Evolutionary conservation across 2,888 invertebrate genomes (phyloP), one percentile per base, ranked within the genome.

Genomic region (Drosophila antonietae): DNA sequence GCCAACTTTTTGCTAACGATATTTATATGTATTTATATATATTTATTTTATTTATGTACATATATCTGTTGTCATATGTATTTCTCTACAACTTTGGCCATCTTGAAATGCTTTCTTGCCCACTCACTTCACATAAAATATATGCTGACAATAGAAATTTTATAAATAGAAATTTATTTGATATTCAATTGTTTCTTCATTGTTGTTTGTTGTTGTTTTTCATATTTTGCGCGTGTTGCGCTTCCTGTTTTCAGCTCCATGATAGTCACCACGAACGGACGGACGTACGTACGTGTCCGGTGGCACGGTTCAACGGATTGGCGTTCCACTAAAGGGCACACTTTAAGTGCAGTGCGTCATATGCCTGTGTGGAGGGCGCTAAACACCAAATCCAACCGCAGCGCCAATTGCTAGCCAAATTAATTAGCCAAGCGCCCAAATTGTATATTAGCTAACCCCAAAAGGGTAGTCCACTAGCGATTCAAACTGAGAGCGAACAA

Each of bases 131-230:
- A 44, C 51, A 31, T 52, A 33, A 43, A 64, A 46, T 33, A 52
- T 33, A 47, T 53, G 66, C 57, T 46, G 64, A 57, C 68, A 59
- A 62, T 62, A 57, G 67, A 60, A 75, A 68, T 62, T 63, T 49
- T 75, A 75, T 65, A 75, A 74, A 74, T 74, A 74, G 69, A 75
- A 74, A 74, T 75, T 75, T 64, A 75, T 74, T 74, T 69, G 74
- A 64, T 74, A 65, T 70, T 70, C 60, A 63, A 80, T 80, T 80
- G 74, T 60, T 62, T 46, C 52, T 44, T 56, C 14, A 15, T 46
- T 56, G 58, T 47, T 57, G 41, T 39, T 65, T 51, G 33, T 44
- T 52, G 39, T 80, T 20, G 20, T 20, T 20, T 59, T 57, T 64
- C 53, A 68, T 68, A 80, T 53, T 76, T 78, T 72, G 78, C 68